These are phyloP conservation scores for Drosophila erecta DNA, from an alignment of 1,140 invertebrate genomes.

Conservation along the genomic window DNA sequence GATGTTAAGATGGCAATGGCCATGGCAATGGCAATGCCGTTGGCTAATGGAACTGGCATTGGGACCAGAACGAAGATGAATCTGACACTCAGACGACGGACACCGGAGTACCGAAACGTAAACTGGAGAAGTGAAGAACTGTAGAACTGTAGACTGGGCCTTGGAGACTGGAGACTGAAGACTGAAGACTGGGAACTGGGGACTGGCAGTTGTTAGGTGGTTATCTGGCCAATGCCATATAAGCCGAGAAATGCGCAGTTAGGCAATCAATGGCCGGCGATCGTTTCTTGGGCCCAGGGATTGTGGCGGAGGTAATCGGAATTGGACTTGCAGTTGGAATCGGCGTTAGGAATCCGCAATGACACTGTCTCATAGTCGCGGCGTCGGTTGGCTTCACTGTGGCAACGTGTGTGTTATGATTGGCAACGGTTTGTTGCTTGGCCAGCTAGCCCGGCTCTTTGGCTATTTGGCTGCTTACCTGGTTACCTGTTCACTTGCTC, in stretches of 20 bases:
- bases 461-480: constrained; percentile 14
- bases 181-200: constrained; percentile 21
- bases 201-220: constrained; percentile 76
- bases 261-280: constrained; percentile 59
- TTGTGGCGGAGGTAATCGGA: constrained; percentile 43
- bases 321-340: constrained; percentile 19
- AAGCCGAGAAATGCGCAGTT: constrained; percentile 78
- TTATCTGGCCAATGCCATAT: constrained; percentile 76
- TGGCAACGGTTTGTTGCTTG: constrained; percentile 63
- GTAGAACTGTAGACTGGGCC: constrained; percentile 13
- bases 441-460: constrained; percentile 12
- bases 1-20: constrained; percentile 10
- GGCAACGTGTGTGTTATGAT: constrained; percentile 78
- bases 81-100: constrained; percentile 28
- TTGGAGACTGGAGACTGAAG: constrained; percentile 13
- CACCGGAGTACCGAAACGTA: neutral
- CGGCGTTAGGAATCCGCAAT: constrained; percentile 43
- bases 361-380: constrained; percentile 29
- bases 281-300: constrained; percentile 40
- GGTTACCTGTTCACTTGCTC: constrained; percentile 10
- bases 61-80: constrained; percentile 29
- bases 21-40: constrained; percentile 41
- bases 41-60: constrained; percentile 63
- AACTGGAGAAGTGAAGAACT: neutral
- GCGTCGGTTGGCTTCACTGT: constrained; percentile 1